Evolutionary conservation across 92 coral and sea anemone species (phyloP), one percentile per base, ranked within the genome.

Genomic region (Montipora capitata): DNA sequence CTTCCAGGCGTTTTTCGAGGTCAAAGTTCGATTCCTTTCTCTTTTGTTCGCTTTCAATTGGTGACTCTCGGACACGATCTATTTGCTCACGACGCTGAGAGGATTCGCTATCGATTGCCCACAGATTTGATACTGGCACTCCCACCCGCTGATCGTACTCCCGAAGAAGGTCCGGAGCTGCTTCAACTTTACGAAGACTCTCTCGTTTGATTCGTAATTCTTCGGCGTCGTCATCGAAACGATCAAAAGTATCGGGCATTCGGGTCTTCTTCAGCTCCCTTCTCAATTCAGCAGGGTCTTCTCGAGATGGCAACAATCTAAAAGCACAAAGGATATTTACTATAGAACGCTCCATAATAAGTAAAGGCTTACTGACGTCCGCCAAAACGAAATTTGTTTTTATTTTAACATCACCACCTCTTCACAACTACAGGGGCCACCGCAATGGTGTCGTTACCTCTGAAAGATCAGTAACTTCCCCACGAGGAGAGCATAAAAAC

Each of bases 101-200:
- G 20, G 96, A 80, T 80, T 97, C 99, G 56, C 94, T 95, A 58
- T 94, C 99, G 77, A 97, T 97, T 18, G 95, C 94, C 92, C 94
- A 95, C 42, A 97, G 87, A 17, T 97, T 94, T 4, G 99, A 97
- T n/a, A 97, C 96, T 70, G 93, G 93, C 5, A 90, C 98, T 80
- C 99, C 99, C 41, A 90, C 94, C 77, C 96, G 89, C 62, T 87
- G 96, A 74, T 97, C 99, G 64, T 91, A 93, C 62, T 91, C 79
- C 44, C 57, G 59, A 7, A 79, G 90, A 65, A 93, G 91, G 18
- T 96, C 98, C 5, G 95, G 65, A 58, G 88, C 94, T 5, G 73
- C 85, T 71, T 94, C 98, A 5, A 98, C 99, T 73, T 94, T 94
- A 82, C 98, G 96, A 74, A 98, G 85, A n/a, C 94, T 85, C 10